Evolutionary conservation across 2,888 invertebrate species (phyloP).

Genomic region (Hydrotaea cyrtoneurina): DNA sequence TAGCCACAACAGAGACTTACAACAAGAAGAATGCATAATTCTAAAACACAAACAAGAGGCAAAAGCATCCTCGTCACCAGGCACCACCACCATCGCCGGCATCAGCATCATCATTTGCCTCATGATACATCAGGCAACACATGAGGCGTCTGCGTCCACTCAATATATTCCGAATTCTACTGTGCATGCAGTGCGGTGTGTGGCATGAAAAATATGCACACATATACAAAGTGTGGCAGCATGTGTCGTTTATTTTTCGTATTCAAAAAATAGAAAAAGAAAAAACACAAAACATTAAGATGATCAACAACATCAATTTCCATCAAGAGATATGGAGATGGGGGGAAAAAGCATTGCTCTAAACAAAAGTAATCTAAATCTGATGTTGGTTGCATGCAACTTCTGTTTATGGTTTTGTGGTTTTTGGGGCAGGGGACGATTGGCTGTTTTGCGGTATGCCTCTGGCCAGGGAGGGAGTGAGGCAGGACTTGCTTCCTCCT

Average conservation of each 20-base stretch:
- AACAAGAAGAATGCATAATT: neutral
- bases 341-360: neutral
- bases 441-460: no score
- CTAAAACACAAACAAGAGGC: neutral
- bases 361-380: neutral
- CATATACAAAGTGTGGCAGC: conserved; percentile 38
- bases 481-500: no score
- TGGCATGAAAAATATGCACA: neutral
- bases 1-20: conserved; percentile 61
- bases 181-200: no score
- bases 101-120: neutral
- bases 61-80: neutral
- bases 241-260: conserved; percentile 29
- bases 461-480: no score
- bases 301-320: conserved; percentile 23
- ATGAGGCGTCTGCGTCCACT: neutral
- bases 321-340: neutral
- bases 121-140: neutral
- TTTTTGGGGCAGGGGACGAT: no score
- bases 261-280: neutral
- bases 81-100: neutral
- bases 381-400: no score
- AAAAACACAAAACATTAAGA: conserved; percentile 6
- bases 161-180: neutral
- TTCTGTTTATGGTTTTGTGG: no score